Evolutionary conservation across 2,888 invertebrate species (phyloP).

Genomic region (Strigamia crassipes): DNA sequence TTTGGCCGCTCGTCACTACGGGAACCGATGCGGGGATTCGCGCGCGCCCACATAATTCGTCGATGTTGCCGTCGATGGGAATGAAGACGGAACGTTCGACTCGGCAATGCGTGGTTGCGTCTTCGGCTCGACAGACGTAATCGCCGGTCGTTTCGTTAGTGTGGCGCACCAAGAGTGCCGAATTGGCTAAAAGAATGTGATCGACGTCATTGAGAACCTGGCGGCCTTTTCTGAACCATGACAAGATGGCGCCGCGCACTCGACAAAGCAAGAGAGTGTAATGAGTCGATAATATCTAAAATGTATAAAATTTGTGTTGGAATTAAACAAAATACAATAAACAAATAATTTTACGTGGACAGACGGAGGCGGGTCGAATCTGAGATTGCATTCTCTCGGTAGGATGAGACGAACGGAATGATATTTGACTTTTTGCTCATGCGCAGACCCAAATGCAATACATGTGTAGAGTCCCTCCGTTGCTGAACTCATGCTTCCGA

Average conservation of each 20-base stretch:
- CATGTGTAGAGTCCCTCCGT: constrained; percentile 42
- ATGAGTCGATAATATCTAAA: neutral
- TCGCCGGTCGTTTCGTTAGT: neutral
- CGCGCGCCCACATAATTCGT: neutral
- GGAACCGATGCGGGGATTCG: neutral
- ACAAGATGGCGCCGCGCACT: neutral
- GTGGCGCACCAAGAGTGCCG: neutral
- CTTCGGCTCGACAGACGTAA: constrained; percentile 23
- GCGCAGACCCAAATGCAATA: constrained; percentile 22
- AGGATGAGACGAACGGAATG: neutral
- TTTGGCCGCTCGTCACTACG: neutral
- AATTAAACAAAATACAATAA: neutral
- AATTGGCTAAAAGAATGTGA: neutral
- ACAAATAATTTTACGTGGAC: neutral
- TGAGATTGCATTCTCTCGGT: constrained; percentile 36
- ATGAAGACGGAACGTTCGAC: constrained; percentile 35
- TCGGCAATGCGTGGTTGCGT: constrained; percentile 13
- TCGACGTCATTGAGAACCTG: neutral
- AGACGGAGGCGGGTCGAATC: neutral
- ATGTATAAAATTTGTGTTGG: neutral
- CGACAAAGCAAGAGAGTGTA: neutral
- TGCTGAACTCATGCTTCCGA: constrained; percentile 7
- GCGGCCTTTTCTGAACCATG: neutral
- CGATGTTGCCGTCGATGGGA: neutral
- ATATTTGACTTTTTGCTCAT: neutral